These are phyloP conservation scores for Pterocles gutturalis DNA, from an alignment of 2,113 vertebrate genomes.

Conservation along the genomic window DNA sequence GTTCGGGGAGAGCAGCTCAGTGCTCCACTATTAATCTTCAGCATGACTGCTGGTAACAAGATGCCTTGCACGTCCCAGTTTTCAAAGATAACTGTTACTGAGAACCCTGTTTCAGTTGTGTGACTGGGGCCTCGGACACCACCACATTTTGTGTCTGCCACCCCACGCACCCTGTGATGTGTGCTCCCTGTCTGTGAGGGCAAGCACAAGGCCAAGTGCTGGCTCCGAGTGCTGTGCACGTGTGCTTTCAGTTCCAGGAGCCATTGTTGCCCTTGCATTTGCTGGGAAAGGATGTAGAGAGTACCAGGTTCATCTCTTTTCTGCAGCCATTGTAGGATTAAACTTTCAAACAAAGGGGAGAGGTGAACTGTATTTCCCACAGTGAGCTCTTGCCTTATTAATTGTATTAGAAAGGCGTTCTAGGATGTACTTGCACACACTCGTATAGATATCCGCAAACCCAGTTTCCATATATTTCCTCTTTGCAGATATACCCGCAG, in stretches of 20 bases:
- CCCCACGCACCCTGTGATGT: neutral
- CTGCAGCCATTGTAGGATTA: neutral
- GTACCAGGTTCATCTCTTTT: conserved; percentile 11
- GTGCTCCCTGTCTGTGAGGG: neutral
- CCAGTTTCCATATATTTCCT: neutral
- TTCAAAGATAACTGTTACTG: conserved; percentile 21
- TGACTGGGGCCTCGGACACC: neutral
- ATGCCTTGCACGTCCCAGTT: neutral
- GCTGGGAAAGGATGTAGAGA: neutral
- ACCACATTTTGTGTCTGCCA: neutral
- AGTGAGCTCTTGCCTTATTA: neutral
- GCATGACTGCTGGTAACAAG: conserved; percentile 15
- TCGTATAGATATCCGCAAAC: neutral
- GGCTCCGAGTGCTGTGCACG: neutral
- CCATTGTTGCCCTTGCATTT: neutral
- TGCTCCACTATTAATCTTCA: conserved; percentile 27
- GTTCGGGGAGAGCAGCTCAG: neutral
- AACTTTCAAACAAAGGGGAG: neutral
- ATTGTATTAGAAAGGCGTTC: neutral
- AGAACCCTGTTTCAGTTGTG: neutral
- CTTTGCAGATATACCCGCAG: neutral
- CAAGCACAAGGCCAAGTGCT: neutral
- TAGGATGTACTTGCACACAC: neutral
- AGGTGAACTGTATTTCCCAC: neutral
- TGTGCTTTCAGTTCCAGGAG: neutral